These are phyloP conservation scores for Ursus arctos DNA, from an alignment of 2,113 vertebrate genomes.

Conservation along the genomic window DNA sequence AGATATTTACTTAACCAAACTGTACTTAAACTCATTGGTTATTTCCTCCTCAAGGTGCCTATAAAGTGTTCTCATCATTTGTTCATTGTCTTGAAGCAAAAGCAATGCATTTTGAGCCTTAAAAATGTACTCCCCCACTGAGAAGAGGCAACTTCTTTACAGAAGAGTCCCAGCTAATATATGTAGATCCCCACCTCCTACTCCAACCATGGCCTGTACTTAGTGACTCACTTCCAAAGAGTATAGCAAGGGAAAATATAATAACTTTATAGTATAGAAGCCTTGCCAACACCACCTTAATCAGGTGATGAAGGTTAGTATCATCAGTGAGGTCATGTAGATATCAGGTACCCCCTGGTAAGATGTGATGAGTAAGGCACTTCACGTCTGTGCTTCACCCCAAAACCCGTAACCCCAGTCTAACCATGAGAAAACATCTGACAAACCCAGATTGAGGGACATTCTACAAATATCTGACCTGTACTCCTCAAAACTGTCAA, in stretches of 20 bases:
- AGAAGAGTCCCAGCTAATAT: neutral
- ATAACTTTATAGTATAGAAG: neutral
- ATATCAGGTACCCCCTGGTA: neutral
- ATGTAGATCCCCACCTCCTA: neutral
- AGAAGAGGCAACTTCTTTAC: neutral
- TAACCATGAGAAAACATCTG: neutral
- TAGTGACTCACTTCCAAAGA: neutral
- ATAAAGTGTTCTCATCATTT: neutral
- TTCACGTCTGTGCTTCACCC: neutral
- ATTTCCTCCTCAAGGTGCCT: neutral
- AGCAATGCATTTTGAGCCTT: neutral
- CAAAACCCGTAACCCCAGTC: neutral
- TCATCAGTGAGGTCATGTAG: neutral
- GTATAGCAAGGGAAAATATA: neutral
- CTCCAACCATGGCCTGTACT: neutral
- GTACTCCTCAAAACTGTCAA: neutral
- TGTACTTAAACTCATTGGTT: neutral
- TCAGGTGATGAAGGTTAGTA: neutral
- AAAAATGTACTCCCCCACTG: neutral
- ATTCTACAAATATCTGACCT: neutral
- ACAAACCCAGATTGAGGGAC: neutral
- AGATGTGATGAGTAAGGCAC: neutral
- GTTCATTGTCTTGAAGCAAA: slow-evolving; percentile 16
- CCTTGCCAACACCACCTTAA: neutral
- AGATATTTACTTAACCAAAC: neutral